Base-by-base conservation (phyloP, 2,888 invertebrate species). In the Serrognathus titanus region DNA sequence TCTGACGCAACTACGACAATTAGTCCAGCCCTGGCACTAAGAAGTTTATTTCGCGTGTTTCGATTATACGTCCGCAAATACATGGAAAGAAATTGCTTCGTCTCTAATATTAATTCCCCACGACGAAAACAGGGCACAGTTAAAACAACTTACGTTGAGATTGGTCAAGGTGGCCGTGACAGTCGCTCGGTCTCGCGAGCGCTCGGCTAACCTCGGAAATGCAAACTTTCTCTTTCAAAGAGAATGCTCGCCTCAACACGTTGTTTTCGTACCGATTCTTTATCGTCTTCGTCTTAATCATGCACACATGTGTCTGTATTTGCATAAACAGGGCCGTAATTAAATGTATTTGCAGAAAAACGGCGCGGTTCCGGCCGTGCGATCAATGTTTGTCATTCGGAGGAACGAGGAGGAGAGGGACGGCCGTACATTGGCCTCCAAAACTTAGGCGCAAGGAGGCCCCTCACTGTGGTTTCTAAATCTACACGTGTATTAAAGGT, bases 111-210 rank as follows among this genome's bases (percentile, higher is more conserved):
- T 31, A 31, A 31, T 31, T 31, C 24, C 16, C 24, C 24, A 31
- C 24, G 24, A 48, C 13, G 46, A 43, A 39, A 20, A 55, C 54
- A 56, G 50, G 57, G 59, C 63, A 63, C 60, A 65, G 66, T 66
- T 68, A 70, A 67, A 69, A 69, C 71, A 67, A 71, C 63, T 75
- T 74, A 71, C 65, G 73, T 75, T 75, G 75, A 74, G 75, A 75
- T 75, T 75, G 75, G 75, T 75, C 75, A 75, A 75, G 75, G 74
- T 73, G 71, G 73, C 69, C 68, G 64, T 63, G 69, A 63, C 64
- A 66, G 47, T 69, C 69, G 71, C 46, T 48, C 39, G 54, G 48
- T 55, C 53, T 61, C 68, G 60, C 67, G 45, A 53, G 13, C 12
- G 20, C 40, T 67, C 70, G 69, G 61, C 51, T 57, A 60, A 58